Conservation (phyloP, 2,797 vertebrate species). For the Leuciscus waleckii region DNA sequence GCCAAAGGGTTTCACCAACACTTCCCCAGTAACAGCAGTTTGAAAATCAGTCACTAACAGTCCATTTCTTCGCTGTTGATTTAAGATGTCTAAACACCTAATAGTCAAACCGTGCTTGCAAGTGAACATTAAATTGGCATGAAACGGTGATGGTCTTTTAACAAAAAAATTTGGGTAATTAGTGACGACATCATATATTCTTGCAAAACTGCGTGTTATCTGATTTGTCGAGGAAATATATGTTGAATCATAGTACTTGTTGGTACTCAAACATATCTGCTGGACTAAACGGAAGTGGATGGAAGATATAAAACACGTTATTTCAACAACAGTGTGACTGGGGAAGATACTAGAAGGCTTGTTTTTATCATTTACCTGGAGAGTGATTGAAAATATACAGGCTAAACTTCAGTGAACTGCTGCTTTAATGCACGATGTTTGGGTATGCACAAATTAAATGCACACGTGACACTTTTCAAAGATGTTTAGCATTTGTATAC, state of each 20-base stretch:
- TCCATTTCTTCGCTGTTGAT: conserved; percentile 3
- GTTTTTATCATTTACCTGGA: not conserved
- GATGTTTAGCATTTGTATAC: conserved; percentile 40
- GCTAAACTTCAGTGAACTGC: conserved; percentile 29
- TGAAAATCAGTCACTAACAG: conserved; percentile 20
- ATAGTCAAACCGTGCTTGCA: not conserved
- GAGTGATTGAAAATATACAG: conserved; percentile 3
- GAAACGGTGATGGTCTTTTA: not conserved
- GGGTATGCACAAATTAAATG: conserved; percentile 28
- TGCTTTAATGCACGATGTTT: conserved; percentile 33
- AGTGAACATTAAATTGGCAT: not conserved
- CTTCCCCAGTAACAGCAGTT: conserved; percentile 20
- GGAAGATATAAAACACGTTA: conserved; percentile 12
- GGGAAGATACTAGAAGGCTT: conserved; percentile 17
- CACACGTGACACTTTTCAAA: conserved; percentile 38
- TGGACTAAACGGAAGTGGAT: not conserved
- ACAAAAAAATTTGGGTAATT: not conserved
- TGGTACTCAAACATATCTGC: conserved; percentile 31
- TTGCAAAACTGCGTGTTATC: not conserved
- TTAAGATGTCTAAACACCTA: not conserved
- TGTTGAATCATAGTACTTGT: conserved; percentile 25
- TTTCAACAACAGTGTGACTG: conserved; percentile 12
- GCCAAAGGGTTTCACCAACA: not conserved
- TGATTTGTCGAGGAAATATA: conserved; percentile 7
- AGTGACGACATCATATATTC: not conserved